Conservation (phyloP, 1,140 invertebrate species). For the Chymomyza costata region DNA sequence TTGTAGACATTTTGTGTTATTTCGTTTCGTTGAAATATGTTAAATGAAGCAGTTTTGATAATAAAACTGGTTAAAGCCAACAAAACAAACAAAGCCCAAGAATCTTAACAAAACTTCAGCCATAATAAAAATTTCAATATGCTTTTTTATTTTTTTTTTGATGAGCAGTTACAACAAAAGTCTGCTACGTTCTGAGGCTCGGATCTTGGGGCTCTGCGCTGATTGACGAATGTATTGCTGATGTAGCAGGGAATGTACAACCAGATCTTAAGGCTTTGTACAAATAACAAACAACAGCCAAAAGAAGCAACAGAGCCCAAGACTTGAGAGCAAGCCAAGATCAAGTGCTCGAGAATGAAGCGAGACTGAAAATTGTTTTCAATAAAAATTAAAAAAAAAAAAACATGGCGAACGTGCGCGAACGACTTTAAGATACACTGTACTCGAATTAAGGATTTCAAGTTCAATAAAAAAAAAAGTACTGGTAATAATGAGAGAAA, state of each 20-base stretch:
- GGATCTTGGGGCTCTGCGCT: constrained; percentile 2
- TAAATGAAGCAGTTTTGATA: too few relatives aligned
- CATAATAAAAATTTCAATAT: constrained; percentile 5
- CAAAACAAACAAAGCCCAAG: constrained; percentile 30
- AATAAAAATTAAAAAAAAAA: constrained; percentile 26
- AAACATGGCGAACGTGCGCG: constrained; percentile 30
- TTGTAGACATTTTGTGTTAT: too few relatives aligned
- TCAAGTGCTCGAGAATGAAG: constrained; percentile 55
- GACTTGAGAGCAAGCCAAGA: constrained; percentile 47
- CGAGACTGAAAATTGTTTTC: constrained; percentile 14
- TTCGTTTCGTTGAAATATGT: too few relatives aligned
- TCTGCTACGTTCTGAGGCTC: too few relatives aligned
- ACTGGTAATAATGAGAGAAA: too few relatives aligned
- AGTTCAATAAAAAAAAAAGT: too few relatives aligned
- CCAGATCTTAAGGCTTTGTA: constrained; percentile 71
- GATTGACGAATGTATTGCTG: constrained; percentile 35
- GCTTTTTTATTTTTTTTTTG: constrained; percentile 41
- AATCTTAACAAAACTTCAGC: constrained; percentile 38
- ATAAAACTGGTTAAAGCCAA: too few relatives aligned
- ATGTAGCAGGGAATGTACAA: constrained; percentile 41
- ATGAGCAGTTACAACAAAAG: constrained; percentile 62
- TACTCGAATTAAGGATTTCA: too few relatives aligned
- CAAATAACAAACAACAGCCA: constrained; percentile 51
- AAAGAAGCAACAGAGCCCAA: constrained; percentile 42
- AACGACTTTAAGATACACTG: too few relatives aligned